Base-by-base conservation (phyloP, 2,888 invertebrate genomes). In the Urechis unicinctus region DNA sequence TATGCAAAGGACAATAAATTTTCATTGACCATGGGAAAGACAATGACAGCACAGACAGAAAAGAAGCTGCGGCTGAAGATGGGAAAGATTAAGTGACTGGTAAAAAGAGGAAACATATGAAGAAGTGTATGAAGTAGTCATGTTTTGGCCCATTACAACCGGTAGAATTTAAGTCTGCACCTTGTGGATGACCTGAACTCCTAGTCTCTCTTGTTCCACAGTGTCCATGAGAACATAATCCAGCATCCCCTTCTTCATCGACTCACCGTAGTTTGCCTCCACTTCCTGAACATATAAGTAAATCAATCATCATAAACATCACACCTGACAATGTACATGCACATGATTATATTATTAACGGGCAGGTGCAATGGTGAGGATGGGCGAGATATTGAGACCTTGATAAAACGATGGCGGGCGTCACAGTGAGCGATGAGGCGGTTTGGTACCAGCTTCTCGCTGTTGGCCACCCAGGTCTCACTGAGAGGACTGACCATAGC, bases 171-270 rank as follows among this genome's bases (percentile, higher is more conserved):
- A n/a, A n/a, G n/a, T n/a, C n/a, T n/a, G n/a, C n/a, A 74, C 72
- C 69, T 77, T 76, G 21, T 54, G 52, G 25, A 69, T 69, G 53
- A 75, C 56, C 2, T 65, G 64, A 22, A 78, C 58, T 6, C 74
- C 74, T 17, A 89, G 78, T n/a, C 88, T 81, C 51, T 71, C 69
- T 59, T 83, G 80, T 74, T 89, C 88, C 0, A 68, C 67, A 0
- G 83, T 82, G 73, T 89, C 88, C 61, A 85, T 79, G 9, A 89
- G 74, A 44, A 89, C 80, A 74, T 88, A 88, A 41, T 83, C 79
- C 1, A 88, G 78, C 44, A 88, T 79, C 47, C 84, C 84, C 75
- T 83, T 83, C 65, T 85, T 83, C 78, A 86, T 82, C 47, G 84
- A 83, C 60, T 78, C 70, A 1, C 80, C 77, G 66, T 87, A 88